These are phyloP conservation scores for Mylabris sibirica DNA, from an alignment of 2,888 invertebrate genomes.

Conservation along the genomic window DNA sequence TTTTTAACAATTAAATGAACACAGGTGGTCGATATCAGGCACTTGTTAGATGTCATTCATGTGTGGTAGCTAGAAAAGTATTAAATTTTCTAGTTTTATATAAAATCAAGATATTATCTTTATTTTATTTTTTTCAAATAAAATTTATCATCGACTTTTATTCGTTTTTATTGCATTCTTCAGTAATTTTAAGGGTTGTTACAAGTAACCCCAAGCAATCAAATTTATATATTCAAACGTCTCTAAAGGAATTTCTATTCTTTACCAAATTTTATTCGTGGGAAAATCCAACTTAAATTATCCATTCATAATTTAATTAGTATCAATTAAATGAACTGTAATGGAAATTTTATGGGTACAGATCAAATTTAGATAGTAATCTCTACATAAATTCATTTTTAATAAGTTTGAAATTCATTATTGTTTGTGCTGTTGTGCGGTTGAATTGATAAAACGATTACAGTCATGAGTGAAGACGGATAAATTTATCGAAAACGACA, in stretches of 20 bases:
- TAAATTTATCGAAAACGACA: background rate
- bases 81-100: slow-evolving; percentile 22
- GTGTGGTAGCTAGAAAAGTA: slow-evolving; percentile 15
- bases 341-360: too few relatives aligned
- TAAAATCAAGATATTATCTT: slow-evolving; percentile 18
- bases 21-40: slow-evolving; percentile 31
- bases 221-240: too few relatives aligned
- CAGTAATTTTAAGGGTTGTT: too few relatives aligned
- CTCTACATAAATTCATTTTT: background rate
- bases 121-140: slow-evolving; percentile 18
- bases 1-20: slow-evolving; percentile 34
- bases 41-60: slow-evolving; percentile 16
- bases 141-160: slow-evolving; percentile 16
- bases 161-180: slow-evolving; percentile 15
- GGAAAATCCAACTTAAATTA: too few relatives aligned
- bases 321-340: too few relatives aligned
- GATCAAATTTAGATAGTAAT: too few relatives aligned
- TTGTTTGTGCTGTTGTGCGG: background rate
- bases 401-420: background rate
- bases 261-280: background rate
- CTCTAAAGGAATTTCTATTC: too few relatives aligned
- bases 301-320: too few relatives aligned
- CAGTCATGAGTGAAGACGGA: background rate
- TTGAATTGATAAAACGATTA: slow-evolving; percentile 1
- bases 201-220: too few relatives aligned